Conservation (phyloP, 2,113 vertebrate species). For the Paratilapia polleni region DNA sequence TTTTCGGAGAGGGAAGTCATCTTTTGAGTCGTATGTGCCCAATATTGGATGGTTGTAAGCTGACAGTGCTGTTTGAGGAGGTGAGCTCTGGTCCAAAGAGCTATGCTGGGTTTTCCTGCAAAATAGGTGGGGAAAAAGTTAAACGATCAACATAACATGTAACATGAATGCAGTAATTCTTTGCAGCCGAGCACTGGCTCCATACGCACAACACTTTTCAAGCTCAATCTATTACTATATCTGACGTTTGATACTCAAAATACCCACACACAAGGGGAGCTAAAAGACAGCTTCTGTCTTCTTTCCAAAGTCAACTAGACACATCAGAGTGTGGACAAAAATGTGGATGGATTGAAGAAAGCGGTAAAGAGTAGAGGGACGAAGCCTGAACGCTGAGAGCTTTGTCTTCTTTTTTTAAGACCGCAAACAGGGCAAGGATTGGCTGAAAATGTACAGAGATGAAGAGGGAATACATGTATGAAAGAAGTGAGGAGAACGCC, state of each 20-base stretch:
- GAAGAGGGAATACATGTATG: not conserved
- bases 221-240: not conserved
- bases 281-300: conserved; percentile 17
- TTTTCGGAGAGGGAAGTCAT: conserved; percentile 97
- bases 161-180: not conserved
- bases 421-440: not conserved
- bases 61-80: conserved; percentile 90
- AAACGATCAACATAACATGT: not conserved
- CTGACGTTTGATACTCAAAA: not conserved
- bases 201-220: not conserved
- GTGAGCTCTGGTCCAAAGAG: conserved; percentile 97
- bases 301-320: conserved; percentile 27
- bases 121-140: not conserved
- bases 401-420: not conserved
- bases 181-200: not conserved
- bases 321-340: conserved; percentile 4
- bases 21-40: conserved; percentile 95
- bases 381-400: not conserved
- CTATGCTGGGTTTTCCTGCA: conserved; percentile 97
- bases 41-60: conserved; percentile 92
- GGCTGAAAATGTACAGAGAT: not conserved
- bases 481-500: not conserved
- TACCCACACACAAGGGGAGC: not conserved
- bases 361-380: not conserved
- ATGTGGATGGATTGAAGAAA: conserved; percentile 3